Evolutionary conservation across 2,113 vertebrate genomes (phyloP), one percentile per base, ranked within the genome.

Genomic region (Limanda limanda): DNA sequence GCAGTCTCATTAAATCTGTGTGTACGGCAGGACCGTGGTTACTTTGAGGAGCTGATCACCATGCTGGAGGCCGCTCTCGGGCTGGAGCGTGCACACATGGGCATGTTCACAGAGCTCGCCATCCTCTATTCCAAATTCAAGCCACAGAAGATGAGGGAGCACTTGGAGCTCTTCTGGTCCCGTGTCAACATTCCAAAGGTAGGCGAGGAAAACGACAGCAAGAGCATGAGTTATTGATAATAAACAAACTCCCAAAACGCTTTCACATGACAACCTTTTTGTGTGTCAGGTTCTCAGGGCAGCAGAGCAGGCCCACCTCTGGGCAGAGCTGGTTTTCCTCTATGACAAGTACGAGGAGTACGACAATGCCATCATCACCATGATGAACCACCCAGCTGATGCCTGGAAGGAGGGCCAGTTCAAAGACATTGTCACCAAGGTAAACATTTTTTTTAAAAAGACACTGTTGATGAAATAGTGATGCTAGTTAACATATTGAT

Each of bases 61-160:
- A 99, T 99, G 98, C 90, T 99, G 89, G 98, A 99, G 92, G 97
- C 98, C 1, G 98, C 98, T 0, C 85, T 99, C 62, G 98, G 98
- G 1, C 94, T 99, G 85, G 98, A 99, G 72, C 94, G 98, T 25
- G 98, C 98, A 58, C 98, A 99, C 87, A 99, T 99, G 98, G 98
- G 98, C 4, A 99, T 99, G 98, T 99, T 99, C 86, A 99, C 98
- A 0, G 98, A 99, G 87, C 91, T 99, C 92, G 98, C 98, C 78
- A 99, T 99, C 90, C 96, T 99, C 18, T 99, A 99, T 91, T 99
- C 98, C 78, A 99, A 99, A 88, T 99, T 98, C 90, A 99, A 99
- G 82, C 98, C 98, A 35, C 98, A 99, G 92, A 99, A 99, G 94
- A 99, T 99, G 98, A 96, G 97, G 89, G 98, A 99, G 90, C 98